Base-by-base conservation (phyloP, 2,113 vertebrate genomes). In the Campylomormyrus numenius region DNA sequence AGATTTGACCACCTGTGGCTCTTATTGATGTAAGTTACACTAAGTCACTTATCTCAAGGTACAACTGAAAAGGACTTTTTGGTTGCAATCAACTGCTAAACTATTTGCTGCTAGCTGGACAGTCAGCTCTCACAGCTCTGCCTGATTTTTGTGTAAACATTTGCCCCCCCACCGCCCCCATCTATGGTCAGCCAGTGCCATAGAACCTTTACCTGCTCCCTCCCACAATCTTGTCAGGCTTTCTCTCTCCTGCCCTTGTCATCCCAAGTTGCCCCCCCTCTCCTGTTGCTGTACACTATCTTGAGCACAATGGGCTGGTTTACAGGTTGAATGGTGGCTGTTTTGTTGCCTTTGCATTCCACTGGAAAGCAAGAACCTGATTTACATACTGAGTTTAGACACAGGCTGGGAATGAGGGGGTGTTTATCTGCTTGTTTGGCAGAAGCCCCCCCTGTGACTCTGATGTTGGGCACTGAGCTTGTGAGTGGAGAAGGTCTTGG, bases 271-370 rank as follows among this genome's bases (percentile, higher is more conserved):
- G 11, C 1, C 77, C 77, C 77, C 39, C n/a, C n/a, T 11, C 45
- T 13, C 11, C 4, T 53, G 3, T 77, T 56, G 46, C 89, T 87
- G 88, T 87, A 35, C 87, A 74, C 89, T 31, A 42, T 70, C 89
- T 89, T 89, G 88, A 80, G 88, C 66, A 24, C 9, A 49, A 84
- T 39, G 89, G 39, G 52, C 46, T 52, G 6, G 11, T 58, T 89
- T 62, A 53, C 24, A 42, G 66, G 21, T 31, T 89, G 7, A 89
- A 31, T 58, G 89, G 39, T 11, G 24, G 89, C 50, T 21, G 49
- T 85, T 89, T 35, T 15, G 6, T 17, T 27, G 11, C 35, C 19
- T 53, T 87, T 17, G 74, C 77, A 84, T 85, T 89, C 74, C 89
- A 58, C 74, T 56, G 49, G 50, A 8, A n/a, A 83, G 52, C 35